These are phyloP conservation scores for Zosterops japonicus DNA, from an alignment of 2,113 vertebrate species.

Conservation along the genomic window DNA sequence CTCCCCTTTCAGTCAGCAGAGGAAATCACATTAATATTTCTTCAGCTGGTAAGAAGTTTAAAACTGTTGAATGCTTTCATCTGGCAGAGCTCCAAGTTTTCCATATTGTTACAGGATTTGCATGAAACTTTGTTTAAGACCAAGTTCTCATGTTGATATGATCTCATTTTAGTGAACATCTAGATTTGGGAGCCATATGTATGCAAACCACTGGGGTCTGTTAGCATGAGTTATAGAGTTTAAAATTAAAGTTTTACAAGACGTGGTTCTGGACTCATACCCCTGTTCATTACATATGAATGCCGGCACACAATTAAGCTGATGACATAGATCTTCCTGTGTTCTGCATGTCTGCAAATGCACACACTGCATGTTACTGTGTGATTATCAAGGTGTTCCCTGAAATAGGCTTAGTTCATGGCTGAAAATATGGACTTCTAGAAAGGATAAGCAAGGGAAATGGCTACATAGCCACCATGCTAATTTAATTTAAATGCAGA, in stretches of 20 bases:
- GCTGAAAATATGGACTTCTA: neutral
- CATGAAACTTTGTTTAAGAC: neutral
- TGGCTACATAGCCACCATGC: neutral
- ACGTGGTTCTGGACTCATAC: neutral
- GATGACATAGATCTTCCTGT: neutral
- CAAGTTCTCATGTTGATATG: slow-evolving; percentile 31
- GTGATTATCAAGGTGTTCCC: neutral
- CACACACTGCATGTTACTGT: neutral
- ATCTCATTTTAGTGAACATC: neutral
- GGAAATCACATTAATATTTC: neutral
- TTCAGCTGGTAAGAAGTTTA: neutral
- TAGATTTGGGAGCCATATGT: neutral
- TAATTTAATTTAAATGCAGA: neutral
- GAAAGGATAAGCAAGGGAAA: neutral
- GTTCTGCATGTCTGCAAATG: neutral
- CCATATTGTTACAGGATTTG: neutral
- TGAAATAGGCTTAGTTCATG: neutral
- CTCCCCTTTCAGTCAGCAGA: neutral
- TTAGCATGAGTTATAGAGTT: neutral
- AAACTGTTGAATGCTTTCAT: neutral
- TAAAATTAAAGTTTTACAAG: neutral
- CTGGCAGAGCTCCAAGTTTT: neutral
- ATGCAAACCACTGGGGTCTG: neutral
- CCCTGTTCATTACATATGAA: neutral
- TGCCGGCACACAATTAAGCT: neutral